Percentiles rank a stretch among this genome's conserved stretches.
Evolutionary conservation across 30 jellyfish, hydroid and myxozoan genomes (phyloP).

Genomic region (Aurelia coerulea): DNA sequence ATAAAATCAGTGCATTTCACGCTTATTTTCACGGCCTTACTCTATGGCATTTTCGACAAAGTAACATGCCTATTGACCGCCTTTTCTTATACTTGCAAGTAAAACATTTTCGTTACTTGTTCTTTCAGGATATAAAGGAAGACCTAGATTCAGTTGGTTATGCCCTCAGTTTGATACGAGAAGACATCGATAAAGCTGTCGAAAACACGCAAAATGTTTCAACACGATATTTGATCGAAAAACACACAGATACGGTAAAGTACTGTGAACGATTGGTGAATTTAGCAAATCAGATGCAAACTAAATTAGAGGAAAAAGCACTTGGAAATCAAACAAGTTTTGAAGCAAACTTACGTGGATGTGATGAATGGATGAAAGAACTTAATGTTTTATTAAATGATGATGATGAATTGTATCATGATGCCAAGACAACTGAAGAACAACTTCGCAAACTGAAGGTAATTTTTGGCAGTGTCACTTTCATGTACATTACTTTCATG

Average conservation of each 20-base stretch:
- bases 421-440: conserved; percentile 28
- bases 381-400: conserved; percentile 11
- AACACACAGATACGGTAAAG: conserved; percentile 8
- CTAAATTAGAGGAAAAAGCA: conserved; percentile 24
- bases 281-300: background rate
- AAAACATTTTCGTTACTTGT: background rate
- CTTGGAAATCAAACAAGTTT: conserved; percentile 25
- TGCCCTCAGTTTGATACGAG: conserved; percentile 43
- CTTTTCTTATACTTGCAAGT: too few relatives aligned
- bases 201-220: conserved; percentile 17
- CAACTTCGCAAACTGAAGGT: conserved; percentile 28
- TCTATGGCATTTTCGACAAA: too few relatives aligned
- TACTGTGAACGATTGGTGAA: conserved; percentile 14
- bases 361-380: conserved; percentile 68
- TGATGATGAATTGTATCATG: conserved; percentile 13
- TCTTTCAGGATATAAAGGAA: conserved; percentile 41
- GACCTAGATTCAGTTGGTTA: conserved; percentile 46
- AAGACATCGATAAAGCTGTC: conserved; percentile 44
- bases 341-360: conserved; percentile 60
- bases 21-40: too few relatives aligned
- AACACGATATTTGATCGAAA: conserved; percentile 6
- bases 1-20: too few relatives aligned
- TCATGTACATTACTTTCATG: too few relatives aligned
- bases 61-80: too few relatives aligned
- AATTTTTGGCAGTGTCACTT: background rate